Percentiles rank a stretch among this genome's conserved stretches.
phyloP scores from a whole-genome alignment of 2,888 invertebrate genomes.

The Tenthredo amoena region DNA sequence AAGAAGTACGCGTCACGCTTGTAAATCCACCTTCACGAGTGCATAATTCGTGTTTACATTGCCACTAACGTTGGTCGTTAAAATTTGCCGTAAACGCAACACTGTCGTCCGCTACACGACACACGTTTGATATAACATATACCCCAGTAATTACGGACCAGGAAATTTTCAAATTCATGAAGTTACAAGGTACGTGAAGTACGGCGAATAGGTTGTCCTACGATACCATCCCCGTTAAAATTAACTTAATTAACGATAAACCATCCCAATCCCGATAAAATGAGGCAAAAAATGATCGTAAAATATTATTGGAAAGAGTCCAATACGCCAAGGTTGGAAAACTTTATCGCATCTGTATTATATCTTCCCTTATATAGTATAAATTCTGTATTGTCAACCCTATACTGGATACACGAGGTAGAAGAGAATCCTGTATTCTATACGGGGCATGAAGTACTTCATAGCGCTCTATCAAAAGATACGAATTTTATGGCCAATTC shows the following conservation, averaged over 20 bases:
- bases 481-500: conserved; percentile 74
- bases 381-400: conserved; percentile 4
- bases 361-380: neutral
- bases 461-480: conserved; percentile 13
- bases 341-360: conserved; percentile 27
- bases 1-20: conserved; percentile 49
- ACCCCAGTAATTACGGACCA: neutral
- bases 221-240: neutral
- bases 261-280: neutral
- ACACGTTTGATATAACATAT: conserved; percentile 38
- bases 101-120: conserved; percentile 12
- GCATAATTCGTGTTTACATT: conserved; percentile 52
- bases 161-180: neutral
- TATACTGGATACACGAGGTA: neutral
- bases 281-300: conserved; percentile 11
- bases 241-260: neutral
- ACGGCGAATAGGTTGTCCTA: neutral
- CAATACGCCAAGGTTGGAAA: conserved; percentile 6
- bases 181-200: neutral
- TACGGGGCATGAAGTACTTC: neutral
- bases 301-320: conserved; percentile 12
- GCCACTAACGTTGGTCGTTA: conserved; percentile 45
- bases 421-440: neutral
- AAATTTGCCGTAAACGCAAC: conserved; percentile 44
- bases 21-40: conserved; percentile 49